Evolutionary conservation across 1,140 invertebrate species (phyloP), one percentile per base, ranked within the genome.

Genomic region (Halictus rubicundus): DNA sequence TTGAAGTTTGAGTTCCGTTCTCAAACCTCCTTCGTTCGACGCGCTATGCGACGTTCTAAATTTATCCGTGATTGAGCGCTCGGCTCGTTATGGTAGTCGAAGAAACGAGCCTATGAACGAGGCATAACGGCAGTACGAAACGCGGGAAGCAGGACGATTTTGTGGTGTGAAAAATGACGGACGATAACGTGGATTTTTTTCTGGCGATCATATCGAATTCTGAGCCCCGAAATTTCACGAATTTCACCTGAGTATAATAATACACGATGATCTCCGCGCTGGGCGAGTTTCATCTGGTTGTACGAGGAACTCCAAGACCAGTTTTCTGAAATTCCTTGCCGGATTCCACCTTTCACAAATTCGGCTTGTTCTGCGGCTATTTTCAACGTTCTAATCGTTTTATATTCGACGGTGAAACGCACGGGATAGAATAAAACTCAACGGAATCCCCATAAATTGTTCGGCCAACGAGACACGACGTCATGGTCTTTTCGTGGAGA

Each of bases 261-360:
- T 37, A 57, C 23, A 14, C n/a, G 52, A 6, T 60, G 52, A 10
- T 52, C 16, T 16, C 25, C 49, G n/a, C 68, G 19, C 42, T 49
- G 39, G 39, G 57, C n/a, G 68, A 82, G 68, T 78, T 68, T 59
- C 42, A 14, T 21, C 27, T 52, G 21, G 37, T 49, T 49, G 65
- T 78, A 52, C 68, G 39, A 73, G 54, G 19, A 19, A 64, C 25
- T 25, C 21, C 46, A 1, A 39, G 59, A 73, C 49, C 81, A 80
- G 63, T 49, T 83, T 84, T 80, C 49, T 71, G 46, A 72, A 80
- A 80, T 83, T 80, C 71, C 27, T n/a, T 21, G 21, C 16, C 46
- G 12, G 25, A 71, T 21, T 25, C 12, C 3, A 14, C 9, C n/a
- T n/a, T 19, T 60, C 3, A 14, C 54, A 21, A 37, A 66, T 60